These are phyloP conservation scores for Orgyia antiqua DNA, from an alignment of 2,888 invertebrate species.

Conservation along the genomic window DNA sequence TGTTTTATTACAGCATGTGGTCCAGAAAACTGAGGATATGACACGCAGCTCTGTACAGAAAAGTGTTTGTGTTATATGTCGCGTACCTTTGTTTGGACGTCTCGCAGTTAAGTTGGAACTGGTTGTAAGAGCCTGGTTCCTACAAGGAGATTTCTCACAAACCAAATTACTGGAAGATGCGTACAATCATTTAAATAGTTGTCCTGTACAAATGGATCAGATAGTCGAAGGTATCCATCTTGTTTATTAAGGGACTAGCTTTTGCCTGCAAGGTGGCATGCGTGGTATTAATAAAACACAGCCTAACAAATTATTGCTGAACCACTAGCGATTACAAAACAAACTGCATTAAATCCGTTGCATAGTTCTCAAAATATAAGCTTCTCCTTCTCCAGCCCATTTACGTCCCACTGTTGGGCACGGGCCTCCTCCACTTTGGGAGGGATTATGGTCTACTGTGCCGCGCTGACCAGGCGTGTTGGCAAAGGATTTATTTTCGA, in stretches of 20 bases:
- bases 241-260: background rate
- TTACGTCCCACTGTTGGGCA: no score
- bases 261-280: background rate
- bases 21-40: slow-evolving; percentile 95
- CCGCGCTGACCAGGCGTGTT: no score
- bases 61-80: slow-evolving; percentile 96
- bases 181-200: slow-evolving; percentile 93
- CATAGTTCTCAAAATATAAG: no score
- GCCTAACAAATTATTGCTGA: no score
- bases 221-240: slow-evolving; percentile 59
- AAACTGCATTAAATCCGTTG: no score
- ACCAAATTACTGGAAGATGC: slow-evolving; percentile 93
- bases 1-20: slow-evolving; percentile 83
- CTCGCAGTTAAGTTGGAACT: slow-evolving; percentile 96
- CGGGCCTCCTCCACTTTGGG: no score
- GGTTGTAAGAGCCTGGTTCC: slow-evolving; percentile 98
- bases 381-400: no score
- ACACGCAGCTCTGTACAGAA: slow-evolving; percentile 99
- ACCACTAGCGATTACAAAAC: no score
- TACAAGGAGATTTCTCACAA: slow-evolving; percentile 95
- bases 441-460: no score
- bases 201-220: slow-evolving; percentile 79
- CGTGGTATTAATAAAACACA: background rate
- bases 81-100: slow-evolving; percentile 94
- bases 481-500: no score